These are phyloP conservation scores for Aix galericulata DNA, from an alignment of 2,113 vertebrate genomes.

Conservation along the genomic window DNA sequence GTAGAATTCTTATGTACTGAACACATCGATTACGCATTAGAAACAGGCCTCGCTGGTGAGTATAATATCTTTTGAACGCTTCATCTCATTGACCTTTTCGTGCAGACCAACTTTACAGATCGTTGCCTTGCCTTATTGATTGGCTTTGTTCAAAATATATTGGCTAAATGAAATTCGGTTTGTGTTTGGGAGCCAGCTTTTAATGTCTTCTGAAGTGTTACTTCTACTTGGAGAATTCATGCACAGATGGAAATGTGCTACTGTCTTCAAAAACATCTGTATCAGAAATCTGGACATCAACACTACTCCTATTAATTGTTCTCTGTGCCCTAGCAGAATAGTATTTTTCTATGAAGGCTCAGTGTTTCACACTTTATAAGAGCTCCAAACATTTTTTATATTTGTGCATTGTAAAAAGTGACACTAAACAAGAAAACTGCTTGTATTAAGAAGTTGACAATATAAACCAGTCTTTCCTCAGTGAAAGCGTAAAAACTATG, in stretches of 20 bases:
- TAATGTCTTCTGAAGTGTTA: background rate
- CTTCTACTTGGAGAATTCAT: background rate
- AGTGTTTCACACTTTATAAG: background rate
- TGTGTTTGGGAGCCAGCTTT: background rate
- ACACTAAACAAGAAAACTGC: background rate
- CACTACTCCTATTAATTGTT: background rate
- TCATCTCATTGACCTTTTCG: slow-evolving; percentile 7
- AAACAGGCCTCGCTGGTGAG: slow-evolving; percentile 95
- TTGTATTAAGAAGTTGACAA: background rate
- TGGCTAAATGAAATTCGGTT: background rate
- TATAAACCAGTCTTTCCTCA: background rate
- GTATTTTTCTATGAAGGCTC: background rate
- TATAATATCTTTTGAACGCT: slow-evolving; percentile 6
- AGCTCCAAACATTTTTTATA: background rate
- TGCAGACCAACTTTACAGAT: slow-evolving; percentile 7
- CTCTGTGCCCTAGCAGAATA: background rate
- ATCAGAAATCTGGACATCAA: background rate
- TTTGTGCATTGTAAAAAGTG: background rate
- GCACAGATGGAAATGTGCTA: background rate
- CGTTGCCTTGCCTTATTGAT: slow-evolving; percentile 29
- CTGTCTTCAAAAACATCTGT: background rate
- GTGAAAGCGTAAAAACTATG: background rate
- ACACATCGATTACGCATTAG: slow-evolving; percentile 98
- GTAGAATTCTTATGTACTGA: slow-evolving; percentile 98
- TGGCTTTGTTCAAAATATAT: background rate